Conservation (phyloP, 2,888 invertebrate genomes). For the Rhagonycha lutea region DNA sequence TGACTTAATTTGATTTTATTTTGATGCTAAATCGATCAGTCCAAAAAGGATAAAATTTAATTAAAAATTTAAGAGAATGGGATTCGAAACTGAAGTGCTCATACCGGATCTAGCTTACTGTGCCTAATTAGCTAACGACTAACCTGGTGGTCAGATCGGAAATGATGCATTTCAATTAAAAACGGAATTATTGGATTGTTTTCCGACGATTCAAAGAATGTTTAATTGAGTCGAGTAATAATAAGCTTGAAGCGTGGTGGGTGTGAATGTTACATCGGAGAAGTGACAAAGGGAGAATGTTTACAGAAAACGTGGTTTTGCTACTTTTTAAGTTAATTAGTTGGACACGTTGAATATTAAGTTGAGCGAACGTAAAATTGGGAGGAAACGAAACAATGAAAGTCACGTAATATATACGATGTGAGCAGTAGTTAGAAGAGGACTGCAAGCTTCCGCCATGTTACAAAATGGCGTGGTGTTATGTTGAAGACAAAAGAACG, state of each 20-base stretch:
- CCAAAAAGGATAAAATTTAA: not conserved
- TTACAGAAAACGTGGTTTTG: not conserved
- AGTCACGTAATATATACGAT: conserved; percentile 32
- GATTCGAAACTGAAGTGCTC: not conserved
- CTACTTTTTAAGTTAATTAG: not conserved
- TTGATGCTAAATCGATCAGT: conserved; percentile 4
- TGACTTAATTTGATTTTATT: conserved; percentile 6
- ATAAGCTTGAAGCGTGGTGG: not conserved
- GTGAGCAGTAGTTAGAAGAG: conserved; percentile 32
- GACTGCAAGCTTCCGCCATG: conserved; percentile 39
- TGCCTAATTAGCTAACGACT: too few species aligned
- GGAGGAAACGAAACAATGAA: conserved; percentile 35
- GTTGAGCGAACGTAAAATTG: conserved; percentile 33
- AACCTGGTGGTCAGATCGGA: too few species aligned
- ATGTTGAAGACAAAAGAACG: conserved; percentile 42
- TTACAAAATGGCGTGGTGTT: conserved; percentile 45
- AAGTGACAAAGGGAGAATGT: not conserved
- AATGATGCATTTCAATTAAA: not conserved
- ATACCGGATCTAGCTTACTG: too few species aligned
- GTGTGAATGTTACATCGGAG: not conserved
- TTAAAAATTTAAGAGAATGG: not conserved
- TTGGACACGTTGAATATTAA: conserved; percentile 31
- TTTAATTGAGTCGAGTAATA: not conserved
- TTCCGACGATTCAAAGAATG: not conserved
- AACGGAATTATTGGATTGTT: not conserved